phyloP scores from a whole-genome alignment of 2,888 invertebrate genomes.

The Alitta virens region DNA sequence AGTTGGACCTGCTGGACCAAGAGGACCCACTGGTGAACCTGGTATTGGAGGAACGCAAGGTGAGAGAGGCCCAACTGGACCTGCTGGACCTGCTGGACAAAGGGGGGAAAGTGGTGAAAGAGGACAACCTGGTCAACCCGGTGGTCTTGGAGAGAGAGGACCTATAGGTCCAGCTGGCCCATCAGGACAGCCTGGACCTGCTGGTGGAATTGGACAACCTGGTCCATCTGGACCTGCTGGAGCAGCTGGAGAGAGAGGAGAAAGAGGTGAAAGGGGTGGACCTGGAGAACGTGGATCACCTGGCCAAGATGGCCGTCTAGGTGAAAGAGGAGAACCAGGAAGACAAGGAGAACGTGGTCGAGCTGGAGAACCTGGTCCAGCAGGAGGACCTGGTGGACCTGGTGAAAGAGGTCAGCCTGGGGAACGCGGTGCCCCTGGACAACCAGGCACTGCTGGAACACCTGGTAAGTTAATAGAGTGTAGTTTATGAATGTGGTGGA shows the following conservation, averaged over 20 bases:
- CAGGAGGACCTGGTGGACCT: constrained; percentile 7
- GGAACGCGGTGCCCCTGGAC: background rate
- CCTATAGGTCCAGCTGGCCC: constrained; percentile 10
- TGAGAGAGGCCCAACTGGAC: constrained; percentile 10
- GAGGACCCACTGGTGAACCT: constrained; percentile 19
- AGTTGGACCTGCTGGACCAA: constrained; percentile 16
- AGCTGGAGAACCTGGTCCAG: constrained; percentile 8
- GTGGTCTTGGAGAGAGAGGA: constrained; percentile 1
- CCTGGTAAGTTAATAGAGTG: background rate
- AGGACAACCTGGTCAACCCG: background rate
- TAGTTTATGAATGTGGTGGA: no score
- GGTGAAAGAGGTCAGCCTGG: background rate
- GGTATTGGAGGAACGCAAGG: constrained; percentile 17
- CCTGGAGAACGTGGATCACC: background rate
- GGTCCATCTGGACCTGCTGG: constrained; percentile 18
- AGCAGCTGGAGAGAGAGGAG: constrained; percentile 7
- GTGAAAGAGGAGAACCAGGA: constrained; percentile 1
- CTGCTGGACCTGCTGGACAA: constrained; percentile 17
- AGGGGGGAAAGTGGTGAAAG: constrained; percentile 1
- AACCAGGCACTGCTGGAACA: background rate
- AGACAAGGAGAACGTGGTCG: constrained; percentile 10
- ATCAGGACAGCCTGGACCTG: constrained; percentile 4
- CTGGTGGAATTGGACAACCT: constrained; percentile 44
- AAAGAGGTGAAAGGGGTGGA: constrained; percentile 7
- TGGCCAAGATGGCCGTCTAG: constrained; percentile 12